These are phyloP conservation scores for Hydrozoanthus gracilis DNA, from an alignment of 92 coral and sea anemone species.

Conservation along the genomic window DNA sequence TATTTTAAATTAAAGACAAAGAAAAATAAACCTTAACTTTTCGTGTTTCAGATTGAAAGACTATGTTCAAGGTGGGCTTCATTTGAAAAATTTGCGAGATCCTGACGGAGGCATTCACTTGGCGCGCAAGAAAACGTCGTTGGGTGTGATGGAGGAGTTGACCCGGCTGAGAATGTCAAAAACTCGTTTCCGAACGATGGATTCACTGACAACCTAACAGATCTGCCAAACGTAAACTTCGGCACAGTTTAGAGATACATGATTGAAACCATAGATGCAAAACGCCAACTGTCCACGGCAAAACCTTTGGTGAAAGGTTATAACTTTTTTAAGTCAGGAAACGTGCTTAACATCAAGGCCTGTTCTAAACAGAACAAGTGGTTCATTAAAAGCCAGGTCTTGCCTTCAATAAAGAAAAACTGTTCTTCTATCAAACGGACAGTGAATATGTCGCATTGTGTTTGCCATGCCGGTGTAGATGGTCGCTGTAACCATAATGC, in stretches of 20 bases:
- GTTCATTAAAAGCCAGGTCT: conserved; percentile 42
- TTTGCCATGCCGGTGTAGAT: conserved; percentile 41
- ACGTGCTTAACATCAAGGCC: conserved; percentile 22
- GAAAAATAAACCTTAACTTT: neutral
- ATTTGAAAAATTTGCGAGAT: conserved; percentile 15
- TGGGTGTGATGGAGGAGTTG: conserved; percentile 5
- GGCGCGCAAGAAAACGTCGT: conserved; percentile 22
- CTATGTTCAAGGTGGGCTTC: conserved; percentile 36
- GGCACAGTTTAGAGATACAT: conserved; percentile 41
- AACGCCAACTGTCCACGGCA: conserved; percentile 33
- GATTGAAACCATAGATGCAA: conserved; percentile 22
- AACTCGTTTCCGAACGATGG: conserved; percentile 22
- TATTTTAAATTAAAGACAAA: neutral
- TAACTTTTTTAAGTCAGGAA: conserved; percentile 41
- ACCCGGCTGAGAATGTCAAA: conserved; percentile 7
- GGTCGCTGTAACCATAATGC: conserved; percentile 42
- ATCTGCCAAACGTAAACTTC: conserved; percentile 22
- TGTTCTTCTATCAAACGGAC: neutral
- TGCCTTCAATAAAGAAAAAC: conserved; percentile 36
- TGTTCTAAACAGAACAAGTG: neutral
- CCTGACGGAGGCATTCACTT: conserved; percentile 49
- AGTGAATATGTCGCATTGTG: conserved; percentile 1
- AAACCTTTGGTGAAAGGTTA: conserved; percentile 50
- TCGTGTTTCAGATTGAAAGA: conserved; percentile 21
- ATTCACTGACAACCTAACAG: neutral